Evolutionary conservation across 2,888 invertebrate genomes (phyloP), one percentile per base, ranked within the genome.

Genomic region (Aporophyla lueneburgensis): DNA sequence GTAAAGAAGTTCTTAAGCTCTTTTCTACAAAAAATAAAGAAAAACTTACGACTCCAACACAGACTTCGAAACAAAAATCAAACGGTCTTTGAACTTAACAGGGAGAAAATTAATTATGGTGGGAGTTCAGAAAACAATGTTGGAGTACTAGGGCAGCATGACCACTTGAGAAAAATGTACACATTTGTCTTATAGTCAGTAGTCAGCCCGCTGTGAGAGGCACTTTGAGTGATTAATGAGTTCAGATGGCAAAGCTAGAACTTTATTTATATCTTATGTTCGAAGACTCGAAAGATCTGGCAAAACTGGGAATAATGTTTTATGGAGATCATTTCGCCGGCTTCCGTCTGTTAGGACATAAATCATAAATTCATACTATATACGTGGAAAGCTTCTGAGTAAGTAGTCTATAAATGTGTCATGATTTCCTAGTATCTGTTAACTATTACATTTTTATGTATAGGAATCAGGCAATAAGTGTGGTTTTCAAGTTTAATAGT

Each of bases 161-260:
- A 80, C 86, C 84, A 83, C 84, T 87, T 63, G 70, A 81, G 86
- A 88, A 85, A 86, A 89, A 87, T 88, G 86, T 83, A 83, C 82
- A 69, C 89, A 89, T 88, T 88, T 86, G 88, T 88, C 89, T 85
- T 78, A 59, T 66, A 78, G 76, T 75, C 72, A 62, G 73, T 76
- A 78, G 78, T 77, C 71, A 56, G 70, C 59, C 67, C 74, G 67
- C 77, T 83, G 80, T 75, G 79, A 79, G 79, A 79, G 80, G 83
- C 84, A 86, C 88, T 86, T 66, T 59, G 61, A 62, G 84, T 88
- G 87, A 87, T 88, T 86, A 88, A 88, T 88, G 86, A 82, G 74
- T 54, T 67, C 24, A 78, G 71, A 82, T 81, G 84, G 74, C 81
- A 78, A 74, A 84, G 71, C 83, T 75, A 84, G 84, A 75, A 77